Conservation (phyloP, 2,888 invertebrate genomes). For the Caenorhabditis afra region DNA sequence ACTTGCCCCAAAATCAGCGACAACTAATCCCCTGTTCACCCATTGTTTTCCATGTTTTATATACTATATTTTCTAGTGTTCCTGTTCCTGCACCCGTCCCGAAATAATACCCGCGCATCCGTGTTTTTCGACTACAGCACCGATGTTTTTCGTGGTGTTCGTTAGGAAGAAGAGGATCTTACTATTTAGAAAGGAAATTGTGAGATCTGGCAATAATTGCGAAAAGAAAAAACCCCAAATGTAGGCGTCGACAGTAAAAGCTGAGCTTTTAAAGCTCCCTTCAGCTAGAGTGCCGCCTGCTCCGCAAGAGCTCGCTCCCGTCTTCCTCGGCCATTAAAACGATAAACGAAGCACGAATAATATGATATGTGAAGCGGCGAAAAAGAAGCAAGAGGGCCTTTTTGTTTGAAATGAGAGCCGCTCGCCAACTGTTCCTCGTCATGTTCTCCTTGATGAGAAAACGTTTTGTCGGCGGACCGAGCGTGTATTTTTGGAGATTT, state of each 20-base stretch:
- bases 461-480: constrained; percentile 27
- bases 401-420: constrained; percentile 55
- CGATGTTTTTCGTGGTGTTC: constrained; percentile 22
- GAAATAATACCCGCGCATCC: constrained; percentile 27
- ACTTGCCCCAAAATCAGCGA: constrained; percentile 40
- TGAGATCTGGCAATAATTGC: constrained; percentile 13
- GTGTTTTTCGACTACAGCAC: neutral
- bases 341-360: constrained; percentile 36
- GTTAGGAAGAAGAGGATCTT: constrained; percentile 17
- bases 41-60: constrained; percentile 44
- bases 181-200: constrained; percentile 19
- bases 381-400: constrained; percentile 28
- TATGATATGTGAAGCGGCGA: constrained; percentile 48
- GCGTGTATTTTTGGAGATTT: constrained; percentile 32
- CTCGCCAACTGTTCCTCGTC: constrained; percentile 41
- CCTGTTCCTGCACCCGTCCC: constrained; percentile 7
- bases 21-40: constrained; percentile 48
- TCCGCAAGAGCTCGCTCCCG: no score
- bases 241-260: neutral
- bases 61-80: constrained; percentile 39
- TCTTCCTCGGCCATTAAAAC: constrained; percentile 19
- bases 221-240: no score
- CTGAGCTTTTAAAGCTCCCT: neutral
- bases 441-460: constrained; percentile 48
- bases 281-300: no score